Percentiles rank a stretch among this genome's conserved stretches.
Evolutionary conservation across 2,113 vertebrate genomes (phyloP).

Genomic region (Recurvirostra avosetta): DNA sequence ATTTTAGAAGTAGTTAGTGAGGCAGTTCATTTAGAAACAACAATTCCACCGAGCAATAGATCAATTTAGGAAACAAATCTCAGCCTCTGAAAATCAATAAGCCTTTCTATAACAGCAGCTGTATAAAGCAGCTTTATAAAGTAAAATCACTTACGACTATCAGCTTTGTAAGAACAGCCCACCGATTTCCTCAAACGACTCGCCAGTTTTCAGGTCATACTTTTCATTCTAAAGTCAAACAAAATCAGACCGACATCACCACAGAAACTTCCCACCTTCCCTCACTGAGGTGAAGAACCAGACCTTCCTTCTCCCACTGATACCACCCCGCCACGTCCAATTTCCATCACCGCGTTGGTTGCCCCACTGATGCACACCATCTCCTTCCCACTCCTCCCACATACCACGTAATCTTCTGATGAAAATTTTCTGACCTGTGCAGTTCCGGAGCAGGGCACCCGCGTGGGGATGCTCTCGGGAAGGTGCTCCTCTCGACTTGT

Average conservation of each 20-base stretch:
- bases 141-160: neutral
- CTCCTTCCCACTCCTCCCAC: neutral
- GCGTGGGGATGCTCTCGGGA: fast-evolving
- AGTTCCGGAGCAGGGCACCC: neutral
- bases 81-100: neutral
- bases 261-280: neutral
- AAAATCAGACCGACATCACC: neutral
- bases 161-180: neutral
- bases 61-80: neutral
- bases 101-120: neutral
- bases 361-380: too few relatives aligned
- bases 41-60: neutral
- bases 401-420: too few relatives aligned
- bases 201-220: neutral
- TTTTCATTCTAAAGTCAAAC: neutral
- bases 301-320: neutral
- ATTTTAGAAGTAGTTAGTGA: neutral
- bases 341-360: fast-evolving
- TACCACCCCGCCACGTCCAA: too few relatives aligned
- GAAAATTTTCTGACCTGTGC: neutral
- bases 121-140: neutral
- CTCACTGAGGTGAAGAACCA: neutral
- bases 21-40: neutral
- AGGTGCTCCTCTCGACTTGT: neutral
- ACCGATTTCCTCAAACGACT: neutral